Conservation (phyloP, 2,797 vertebrate species). For the Spondyliosoma cantharus region DNA sequence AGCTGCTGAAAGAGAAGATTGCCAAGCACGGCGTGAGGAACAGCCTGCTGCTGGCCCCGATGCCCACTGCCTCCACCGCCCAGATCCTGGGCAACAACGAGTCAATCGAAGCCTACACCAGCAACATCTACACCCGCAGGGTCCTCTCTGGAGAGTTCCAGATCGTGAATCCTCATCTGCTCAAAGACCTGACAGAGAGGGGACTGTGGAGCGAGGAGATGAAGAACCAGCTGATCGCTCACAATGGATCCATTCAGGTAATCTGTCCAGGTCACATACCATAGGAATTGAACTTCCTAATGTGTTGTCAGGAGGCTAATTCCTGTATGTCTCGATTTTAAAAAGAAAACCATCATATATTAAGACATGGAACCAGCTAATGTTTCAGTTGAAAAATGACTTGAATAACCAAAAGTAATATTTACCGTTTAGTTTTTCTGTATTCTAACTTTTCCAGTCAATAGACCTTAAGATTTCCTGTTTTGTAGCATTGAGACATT, state of each 20-base stretch:
- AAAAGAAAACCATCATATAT: background rate
- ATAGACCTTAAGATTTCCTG: no score
- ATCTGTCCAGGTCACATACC: fast-evolving
- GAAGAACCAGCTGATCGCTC: slow-evolving; percentile 97
- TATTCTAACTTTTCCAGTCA: background rate
- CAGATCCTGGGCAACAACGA: slow-evolving; percentile 99
- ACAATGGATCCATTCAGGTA: slow-evolving; percentile 97
- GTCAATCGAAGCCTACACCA: slow-evolving; percentile 97
- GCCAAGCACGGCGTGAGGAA: slow-evolving; percentile 93
- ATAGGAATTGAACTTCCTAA: background rate
- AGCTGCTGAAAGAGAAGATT: slow-evolving; percentile 92
- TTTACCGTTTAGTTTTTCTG: no score
- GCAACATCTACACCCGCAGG: slow-evolving; percentile 97
- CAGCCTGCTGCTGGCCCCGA: slow-evolving; percentile 95
- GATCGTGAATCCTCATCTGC: slow-evolving; percentile 97
- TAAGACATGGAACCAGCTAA: background rate
- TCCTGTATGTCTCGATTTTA: background rate
- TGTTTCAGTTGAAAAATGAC: background rate
- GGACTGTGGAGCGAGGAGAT: slow-evolving; percentile 97
- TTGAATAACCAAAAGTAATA: background rate
- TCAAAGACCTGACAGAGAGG: slow-evolving; percentile 96
- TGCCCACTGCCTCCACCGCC: slow-evolving; percentile 98
- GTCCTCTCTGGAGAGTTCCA: slow-evolving; percentile 99
- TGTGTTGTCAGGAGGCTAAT: background rate
- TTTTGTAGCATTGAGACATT: background rate